Conservation (phyloP, 1,140 invertebrate genomes). For the Campodea augens region DNA sequence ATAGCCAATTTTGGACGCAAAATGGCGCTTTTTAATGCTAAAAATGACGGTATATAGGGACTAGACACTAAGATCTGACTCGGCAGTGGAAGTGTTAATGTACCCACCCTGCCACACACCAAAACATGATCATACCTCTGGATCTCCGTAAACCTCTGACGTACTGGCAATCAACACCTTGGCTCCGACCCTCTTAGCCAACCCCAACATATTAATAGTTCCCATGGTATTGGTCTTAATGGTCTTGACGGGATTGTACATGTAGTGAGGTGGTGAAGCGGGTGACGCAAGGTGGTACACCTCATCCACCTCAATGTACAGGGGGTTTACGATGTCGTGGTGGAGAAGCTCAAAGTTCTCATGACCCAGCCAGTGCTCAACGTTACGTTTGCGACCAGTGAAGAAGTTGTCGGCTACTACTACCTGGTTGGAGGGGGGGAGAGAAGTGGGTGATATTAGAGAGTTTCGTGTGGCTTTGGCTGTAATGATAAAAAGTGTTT, state of each 20-base stretch:
- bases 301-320: slow-evolving; percentile 97
- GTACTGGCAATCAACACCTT: slow-evolving; percentile 91
- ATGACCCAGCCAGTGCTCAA: slow-evolving; percentile 98
- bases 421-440: too few species aligned
- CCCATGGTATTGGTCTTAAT: slow-evolving; percentile 98
- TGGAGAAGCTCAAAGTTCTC: slow-evolving; percentile 97
- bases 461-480: too few species aligned
- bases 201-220: slow-evolving; percentile 95
- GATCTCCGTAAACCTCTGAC: slow-evolving; percentile 96
- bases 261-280: slow-evolving; percentile 96
- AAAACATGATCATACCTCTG: too few species aligned
- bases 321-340: slow-evolving; percentile 95
- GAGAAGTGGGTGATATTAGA: too few species aligned
- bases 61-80: too few species aligned
- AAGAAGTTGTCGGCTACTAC: slow-evolving; percentile 98
- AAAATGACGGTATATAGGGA: too few species aligned
- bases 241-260: slow-evolving; percentile 99
- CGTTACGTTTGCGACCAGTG: slow-evolving; percentile 88
- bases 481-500: too few species aligned
- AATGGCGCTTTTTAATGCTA: too few species aligned
- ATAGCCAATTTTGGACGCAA: too few species aligned
- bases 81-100: too few species aligned
- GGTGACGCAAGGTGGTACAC: slow-evolving; percentile 98
- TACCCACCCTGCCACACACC: too few species aligned
- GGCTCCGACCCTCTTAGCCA: slow-evolving; percentile 85